Percentiles rank a stretch among this genome's conserved stretches.
Evolutionary conservation across 2,113 vertebrate species (phyloP).

Genomic region (Myocastor coypus): DNA sequence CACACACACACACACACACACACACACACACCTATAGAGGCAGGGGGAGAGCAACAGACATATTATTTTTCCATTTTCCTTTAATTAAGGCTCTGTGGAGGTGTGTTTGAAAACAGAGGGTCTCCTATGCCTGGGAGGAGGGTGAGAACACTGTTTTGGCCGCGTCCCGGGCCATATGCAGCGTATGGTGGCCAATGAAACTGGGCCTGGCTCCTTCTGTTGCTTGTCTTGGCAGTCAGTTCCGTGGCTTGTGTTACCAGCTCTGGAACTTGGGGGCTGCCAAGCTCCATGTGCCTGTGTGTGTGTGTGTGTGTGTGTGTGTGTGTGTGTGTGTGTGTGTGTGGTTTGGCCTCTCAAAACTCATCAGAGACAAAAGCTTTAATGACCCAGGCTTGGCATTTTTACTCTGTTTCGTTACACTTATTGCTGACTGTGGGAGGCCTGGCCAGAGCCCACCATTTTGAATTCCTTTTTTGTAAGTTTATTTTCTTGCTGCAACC

Average conservation of each 20-base stretch:
- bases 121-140: constrained; percentile 91
- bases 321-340: constrained; percentile 22
- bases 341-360: constrained; percentile 84
- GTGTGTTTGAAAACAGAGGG: constrained; percentile 92
- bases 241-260: constrained; percentile 90
- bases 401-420: constrained; percentile 76
- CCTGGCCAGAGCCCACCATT: constrained; percentile 37
- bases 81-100: constrained; percentile 91
- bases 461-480: constrained; percentile 21
- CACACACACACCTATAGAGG: constrained; percentile 62
- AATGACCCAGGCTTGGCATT: constrained; percentile 82
- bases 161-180: constrained; percentile 90
- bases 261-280: constrained; percentile 89
- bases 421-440: constrained; percentile 61
- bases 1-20: constrained; percentile 55
- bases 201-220: constrained; percentile 87
- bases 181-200: constrained; percentile 90
- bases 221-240: constrained; percentile 91
- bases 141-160: constrained; percentile 90
- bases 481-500: constrained; percentile 55
- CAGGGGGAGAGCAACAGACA: constrained; percentile 77
- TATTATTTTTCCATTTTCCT: constrained; percentile 90
- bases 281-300: constrained; percentile 83
- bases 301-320: constrained; percentile 36
- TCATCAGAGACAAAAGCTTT: constrained; percentile 86